Evolutionary conservation across 1,140 invertebrate genomes (phyloP), one percentile per base, ranked within the genome.

Genomic region (Pinna nobilis): DNA sequence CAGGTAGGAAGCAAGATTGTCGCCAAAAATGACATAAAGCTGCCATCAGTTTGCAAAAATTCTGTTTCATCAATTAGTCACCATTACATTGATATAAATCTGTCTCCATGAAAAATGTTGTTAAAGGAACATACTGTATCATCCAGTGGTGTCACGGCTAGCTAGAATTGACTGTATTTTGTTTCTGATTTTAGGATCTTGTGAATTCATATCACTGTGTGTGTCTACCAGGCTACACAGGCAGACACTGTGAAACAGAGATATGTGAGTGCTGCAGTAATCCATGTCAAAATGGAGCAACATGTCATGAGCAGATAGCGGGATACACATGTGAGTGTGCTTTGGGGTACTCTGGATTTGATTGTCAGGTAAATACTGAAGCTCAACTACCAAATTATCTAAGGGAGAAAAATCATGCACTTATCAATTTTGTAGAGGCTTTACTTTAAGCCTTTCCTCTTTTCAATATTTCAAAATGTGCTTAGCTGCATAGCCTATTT

Each of bases 211-310:
- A 83, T 89, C 89, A 91, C 50, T 98, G 96, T 88, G 88, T 91
- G 0, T 97, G 96, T 85, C 91, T 92, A 1, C 85, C 92, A 0
- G 95, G 95, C 30, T 97, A 81, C 66, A 80, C 73, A 0, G 76
- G 76, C 30, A 41, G 63, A 30, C 32, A 70, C 55, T 82, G 80
- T 73, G 74, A 81, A 57, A 57, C 37, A 61, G 64, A 84, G 88
- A 95, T 98, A 84, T 94, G 98, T 88, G 96, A 98, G 88, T 98
- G 96, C 90, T 94, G 94, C 76, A 96, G 94, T 51, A 94, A 95
- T 86, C 97, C 97, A 0, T 98, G 97, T 87, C 91, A 94, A 71
- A 97, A 98, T 86, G 95, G 95, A 0, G 97, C 95, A 7, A 96
- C 93, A 35, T 98, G 97, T 84, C 92, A 95, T 59, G 96, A 98